Evolutionary conservation across 2,797 vertebrate genomes (phyloP).

Genomic region (Coregonus sp.): DNA sequence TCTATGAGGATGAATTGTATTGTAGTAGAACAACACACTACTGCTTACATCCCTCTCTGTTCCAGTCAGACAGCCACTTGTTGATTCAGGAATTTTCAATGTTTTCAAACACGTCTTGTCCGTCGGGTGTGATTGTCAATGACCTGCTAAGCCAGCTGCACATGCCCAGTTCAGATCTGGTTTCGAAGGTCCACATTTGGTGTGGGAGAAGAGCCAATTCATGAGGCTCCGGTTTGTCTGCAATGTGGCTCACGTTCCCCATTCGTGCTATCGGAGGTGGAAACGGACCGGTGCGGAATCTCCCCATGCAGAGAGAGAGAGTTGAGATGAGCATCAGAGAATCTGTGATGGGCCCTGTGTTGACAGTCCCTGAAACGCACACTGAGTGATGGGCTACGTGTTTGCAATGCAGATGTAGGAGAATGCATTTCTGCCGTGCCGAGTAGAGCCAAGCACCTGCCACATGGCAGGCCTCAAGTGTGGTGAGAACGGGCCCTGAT

Average conservation of each 20-base stretch:
- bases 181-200: constrained; percentile 37
- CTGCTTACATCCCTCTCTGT: constrained; percentile 9
- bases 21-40: constrained; percentile 6
- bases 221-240: constrained; percentile 51
- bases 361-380: constrained; percentile 50
- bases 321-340: constrained; percentile 26
- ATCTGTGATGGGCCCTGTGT: constrained; percentile 59
- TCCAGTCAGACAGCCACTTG: constrained; percentile 27
- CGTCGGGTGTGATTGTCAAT: constrained; percentile 14
- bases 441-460: background rate
- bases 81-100: constrained; percentile 30
- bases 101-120: constrained; percentile 25
- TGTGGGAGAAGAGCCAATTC: constrained; percentile 35
- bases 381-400: constrained; percentile 35
- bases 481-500: background rate
- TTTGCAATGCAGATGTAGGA: constrained; percentile 15
- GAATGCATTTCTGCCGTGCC: background rate
- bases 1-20: constrained; percentile 15
- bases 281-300: constrained; percentile 63
- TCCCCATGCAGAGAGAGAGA: constrained; percentile 19
- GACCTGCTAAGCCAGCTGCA: constrained; percentile 9
- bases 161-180: constrained; percentile 22
- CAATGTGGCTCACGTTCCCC: constrained; percentile 64
- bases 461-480: background rate
- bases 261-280: constrained; percentile 58